Percentiles rank a stretch among this genome's conserved stretches.
Evolutionary conservation across 1,140 invertebrate species (phyloP).

Genomic region (Brachionus manjavacas): DNA sequence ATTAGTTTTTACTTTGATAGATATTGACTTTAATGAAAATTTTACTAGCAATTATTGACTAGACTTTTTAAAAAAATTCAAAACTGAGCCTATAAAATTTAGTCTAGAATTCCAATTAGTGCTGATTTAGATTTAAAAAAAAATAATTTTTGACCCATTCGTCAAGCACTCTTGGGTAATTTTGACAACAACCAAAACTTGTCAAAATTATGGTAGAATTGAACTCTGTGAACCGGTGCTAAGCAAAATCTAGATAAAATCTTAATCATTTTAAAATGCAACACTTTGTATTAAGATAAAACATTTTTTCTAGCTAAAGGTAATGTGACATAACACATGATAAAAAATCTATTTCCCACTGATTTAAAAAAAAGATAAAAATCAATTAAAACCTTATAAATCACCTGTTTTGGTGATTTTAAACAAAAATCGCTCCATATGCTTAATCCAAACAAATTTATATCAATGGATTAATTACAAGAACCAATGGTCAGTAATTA

Average conservation of each 20-base stretch:
- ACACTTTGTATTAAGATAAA: background rate
- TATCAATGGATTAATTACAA: slow-evolving; percentile 8
- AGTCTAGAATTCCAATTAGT: background rate
- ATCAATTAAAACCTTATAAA: background rate
- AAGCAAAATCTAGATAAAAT: background rate
- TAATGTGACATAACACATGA: background rate
- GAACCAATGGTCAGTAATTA: slow-evolving; percentile 19
- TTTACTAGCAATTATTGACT: background rate
- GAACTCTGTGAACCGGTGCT: background rate
- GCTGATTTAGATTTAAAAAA: background rate
- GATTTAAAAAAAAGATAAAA: background rate
- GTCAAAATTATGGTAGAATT: too few species aligned
- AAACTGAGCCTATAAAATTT: background rate
- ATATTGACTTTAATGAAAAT: background rate
- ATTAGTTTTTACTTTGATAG: background rate
- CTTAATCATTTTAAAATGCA: background rate
- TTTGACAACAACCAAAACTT: background rate
- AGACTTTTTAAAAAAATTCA: background rate
- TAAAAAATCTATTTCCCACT: background rate
- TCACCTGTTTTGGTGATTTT: background rate
- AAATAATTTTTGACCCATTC: background rate
- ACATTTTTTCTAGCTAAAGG: background rate
- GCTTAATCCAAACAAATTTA: background rate
- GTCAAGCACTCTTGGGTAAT: background rate
- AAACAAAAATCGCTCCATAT: background rate